Evolutionary conservation across 2,113 vertebrate species (phyloP), one percentile per base, ranked within the genome.

Genomic region (Bettongia penicillata): DNA sequence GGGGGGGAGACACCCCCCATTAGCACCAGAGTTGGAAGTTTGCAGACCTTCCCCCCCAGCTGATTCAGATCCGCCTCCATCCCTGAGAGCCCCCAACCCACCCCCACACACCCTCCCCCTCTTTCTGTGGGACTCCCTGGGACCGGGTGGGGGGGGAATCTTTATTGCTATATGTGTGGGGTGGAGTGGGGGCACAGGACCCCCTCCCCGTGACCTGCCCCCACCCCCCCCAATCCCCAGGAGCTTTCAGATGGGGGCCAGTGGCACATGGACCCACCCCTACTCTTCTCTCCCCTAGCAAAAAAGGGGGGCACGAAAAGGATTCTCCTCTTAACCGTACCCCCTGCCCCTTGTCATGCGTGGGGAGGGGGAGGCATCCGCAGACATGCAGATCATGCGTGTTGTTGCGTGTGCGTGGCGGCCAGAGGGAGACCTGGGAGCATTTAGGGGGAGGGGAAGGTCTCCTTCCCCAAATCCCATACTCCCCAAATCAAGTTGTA

Each of bases 1-100:
- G 96, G 96, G 97, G 94, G 95, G 95, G 95, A 93, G 97, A 97
- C 96, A 96, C 98, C 97, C 97, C 94, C 98, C 94, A 0, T 97
- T 98, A 98, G 98, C 98, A 98, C 98, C 98, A 98, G 97, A 98
- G 96, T 97, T 97, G 97, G 97, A 98, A 96, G 96, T 97, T 97
- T 97, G 96, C 95, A 97, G 97, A 97, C 97, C 97, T 97, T 97
- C 97, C 97, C 97, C 96, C 96, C 97, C 97, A 93, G 90, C 97
- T 31, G 96, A 93, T 95, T 96, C 97, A 95, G 90, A 96, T 93
- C 97, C 97, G 94, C 96, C 95, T 97, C 97, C 97, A 92, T 97
- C 97, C 97, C 98, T 98, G 98, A 98, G 98, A 97, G 98, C 96
- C 90, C 97, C 97, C 96, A 26, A 24, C 89, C 89, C 89, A 48